Conservation (phyloP, 2,888 invertebrate species). For the Herminia tarsipennalis region DNA sequence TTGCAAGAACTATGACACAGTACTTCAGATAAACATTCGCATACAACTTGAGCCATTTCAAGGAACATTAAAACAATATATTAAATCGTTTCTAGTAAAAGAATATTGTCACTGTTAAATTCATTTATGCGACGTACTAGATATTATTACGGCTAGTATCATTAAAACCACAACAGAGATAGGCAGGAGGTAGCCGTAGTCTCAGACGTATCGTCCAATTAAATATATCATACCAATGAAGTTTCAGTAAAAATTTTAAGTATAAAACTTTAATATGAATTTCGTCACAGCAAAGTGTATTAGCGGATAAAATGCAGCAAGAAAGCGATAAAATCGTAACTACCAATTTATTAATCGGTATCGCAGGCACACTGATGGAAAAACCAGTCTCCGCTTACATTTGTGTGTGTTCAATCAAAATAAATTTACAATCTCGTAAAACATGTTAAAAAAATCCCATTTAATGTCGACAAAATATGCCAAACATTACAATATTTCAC, state of each 20-base stretch:
- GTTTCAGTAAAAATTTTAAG: too few relatives aligned
- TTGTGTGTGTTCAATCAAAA: constrained; percentile 8
- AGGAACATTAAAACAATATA: constrained; percentile 42
- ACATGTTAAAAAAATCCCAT: constrained; percentile 13
- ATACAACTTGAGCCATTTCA: constrained; percentile 37
- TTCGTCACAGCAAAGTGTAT: too few relatives aligned
- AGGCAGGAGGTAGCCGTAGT: constrained; percentile 18
- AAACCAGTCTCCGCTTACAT: constrained; percentile 1
- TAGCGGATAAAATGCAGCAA: too few relatives aligned
- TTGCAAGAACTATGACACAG: constrained; percentile 2
- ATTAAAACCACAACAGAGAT: constrained; percentile 9
- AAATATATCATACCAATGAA: constrained; percentile 16
- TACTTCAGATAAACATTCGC: background rate
- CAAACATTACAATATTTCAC: constrained; percentile 46
- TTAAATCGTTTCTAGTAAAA: constrained; percentile 34
- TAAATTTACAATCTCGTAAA: constrained; percentile 11
- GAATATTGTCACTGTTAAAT: constrained; percentile 47
- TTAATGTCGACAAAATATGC: constrained; percentile 13
- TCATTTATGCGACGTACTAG: constrained; percentile 31
- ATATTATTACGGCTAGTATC: constrained; percentile 19
- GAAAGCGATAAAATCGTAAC: too few relatives aligned
- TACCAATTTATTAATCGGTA: too few relatives aligned
- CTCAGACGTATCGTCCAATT: too few relatives aligned
- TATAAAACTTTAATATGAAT: too few relatives aligned
- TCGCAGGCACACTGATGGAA: too few relatives aligned